phyloP scores from a whole-genome alignment of 2,888 invertebrate genomes.

The Andricus quercusramuli region DNA sequence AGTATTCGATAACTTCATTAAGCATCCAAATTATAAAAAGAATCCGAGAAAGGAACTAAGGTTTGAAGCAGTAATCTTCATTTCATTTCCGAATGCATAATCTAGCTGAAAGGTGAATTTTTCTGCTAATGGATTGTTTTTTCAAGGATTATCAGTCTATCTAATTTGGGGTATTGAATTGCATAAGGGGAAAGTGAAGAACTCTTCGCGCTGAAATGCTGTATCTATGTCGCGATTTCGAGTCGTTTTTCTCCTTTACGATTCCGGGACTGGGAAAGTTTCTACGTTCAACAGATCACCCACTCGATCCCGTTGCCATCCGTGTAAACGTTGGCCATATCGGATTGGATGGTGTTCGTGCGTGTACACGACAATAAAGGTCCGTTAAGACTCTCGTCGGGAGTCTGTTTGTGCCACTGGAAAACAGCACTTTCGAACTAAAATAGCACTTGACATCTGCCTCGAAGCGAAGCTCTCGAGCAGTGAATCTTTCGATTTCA shows the following conservation, averaged over 20 bases:
- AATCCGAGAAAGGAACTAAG: not conserved
- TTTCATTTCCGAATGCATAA: too few species aligned
- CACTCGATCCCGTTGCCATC: constrained; percentile 9
- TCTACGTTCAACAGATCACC: constrained; percentile 22
- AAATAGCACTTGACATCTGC: constrained; percentile 40
- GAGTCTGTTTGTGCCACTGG: constrained; percentile 34
- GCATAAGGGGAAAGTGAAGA: not conserved
- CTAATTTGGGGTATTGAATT: not conserved
- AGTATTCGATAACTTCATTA: not conserved
- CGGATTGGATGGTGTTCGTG: constrained; percentile 1
- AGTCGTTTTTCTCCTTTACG: not conserved
- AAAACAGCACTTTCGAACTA: constrained; percentile 40
- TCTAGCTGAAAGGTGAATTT: too few species aligned
- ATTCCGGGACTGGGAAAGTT: constrained; percentile 1
- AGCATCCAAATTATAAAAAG: not conserved
- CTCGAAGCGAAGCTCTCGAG: constrained; percentile 17
- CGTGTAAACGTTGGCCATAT: not conserved
- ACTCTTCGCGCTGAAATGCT: not conserved
- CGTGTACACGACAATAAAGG: constrained; percentile 26
- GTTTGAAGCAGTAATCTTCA: too few species aligned
- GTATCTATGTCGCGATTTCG: not conserved
- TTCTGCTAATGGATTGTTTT: too few species aligned
- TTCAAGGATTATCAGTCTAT: too few species aligned
- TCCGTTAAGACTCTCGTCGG: constrained; percentile 27
- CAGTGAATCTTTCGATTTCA: constrained; percentile 18